These are phyloP conservation scores for Equus przewalskii DNA, from an alignment of 2,113 vertebrate genomes.

Conservation along the genomic window DNA sequence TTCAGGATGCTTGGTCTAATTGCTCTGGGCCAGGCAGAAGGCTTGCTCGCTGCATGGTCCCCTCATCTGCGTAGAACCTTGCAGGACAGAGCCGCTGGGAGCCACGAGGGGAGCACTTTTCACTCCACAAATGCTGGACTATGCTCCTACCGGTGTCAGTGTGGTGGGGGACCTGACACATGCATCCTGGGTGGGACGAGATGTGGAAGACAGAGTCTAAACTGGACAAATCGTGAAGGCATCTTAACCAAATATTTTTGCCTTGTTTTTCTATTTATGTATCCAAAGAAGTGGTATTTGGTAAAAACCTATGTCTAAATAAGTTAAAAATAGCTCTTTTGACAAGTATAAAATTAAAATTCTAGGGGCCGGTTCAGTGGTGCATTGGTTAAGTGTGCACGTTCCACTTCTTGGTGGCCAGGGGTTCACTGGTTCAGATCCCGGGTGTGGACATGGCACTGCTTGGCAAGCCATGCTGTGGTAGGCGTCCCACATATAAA, in stretches of 20 bases:
- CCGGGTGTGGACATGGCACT: no score
- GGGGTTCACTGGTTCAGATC: no score
- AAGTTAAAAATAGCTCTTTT: background rate
- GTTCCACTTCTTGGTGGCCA: no score
- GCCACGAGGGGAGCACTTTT: background rate
- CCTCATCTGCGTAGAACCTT: background rate
- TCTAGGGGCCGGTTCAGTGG: no score
- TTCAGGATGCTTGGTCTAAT: background rate
- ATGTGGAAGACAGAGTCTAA: background rate
- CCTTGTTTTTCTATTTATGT: background rate
- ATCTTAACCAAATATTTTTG: background rate
- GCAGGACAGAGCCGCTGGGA: background rate
- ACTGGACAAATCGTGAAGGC: background rate
- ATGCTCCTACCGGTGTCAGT: background rate
- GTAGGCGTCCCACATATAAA: no score
- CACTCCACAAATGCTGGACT: accelerated
- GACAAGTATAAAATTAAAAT: background rate
- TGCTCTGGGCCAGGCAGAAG: background rate
- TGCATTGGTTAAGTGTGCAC: no score
- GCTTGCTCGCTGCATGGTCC: background rate
- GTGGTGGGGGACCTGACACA: background rate
- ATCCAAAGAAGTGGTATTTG: background rate
- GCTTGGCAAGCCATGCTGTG: no score
- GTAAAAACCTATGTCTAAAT: background rate
- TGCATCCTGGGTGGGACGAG: background rate